These are phyloP conservation scores for Petaurus breviceps DNA, from an alignment of 2,113 vertebrate species.

Conservation along the genomic window DNA sequence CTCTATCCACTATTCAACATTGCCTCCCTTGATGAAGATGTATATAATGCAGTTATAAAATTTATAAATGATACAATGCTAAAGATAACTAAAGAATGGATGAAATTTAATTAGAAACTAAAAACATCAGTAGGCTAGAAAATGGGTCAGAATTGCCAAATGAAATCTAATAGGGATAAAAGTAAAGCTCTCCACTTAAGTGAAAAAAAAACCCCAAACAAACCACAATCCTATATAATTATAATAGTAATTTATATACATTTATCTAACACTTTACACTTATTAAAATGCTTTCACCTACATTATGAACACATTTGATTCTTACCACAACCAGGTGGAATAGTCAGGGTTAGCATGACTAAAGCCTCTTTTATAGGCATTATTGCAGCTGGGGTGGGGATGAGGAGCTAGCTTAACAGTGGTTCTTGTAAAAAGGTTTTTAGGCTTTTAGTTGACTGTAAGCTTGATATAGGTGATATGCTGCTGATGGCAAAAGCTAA, in stretches of 20 bases:
- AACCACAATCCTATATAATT: not conserved
- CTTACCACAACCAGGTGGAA: not conserved
- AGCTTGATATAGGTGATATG: not conserved
- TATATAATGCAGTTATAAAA: not conserved
- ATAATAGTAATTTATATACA: not conserved
- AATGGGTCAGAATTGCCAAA: not conserved
- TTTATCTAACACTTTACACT: not conserved
- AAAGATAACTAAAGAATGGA: not conserved
- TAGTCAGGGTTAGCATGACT: not conserved
- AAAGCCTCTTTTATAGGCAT: not conserved
- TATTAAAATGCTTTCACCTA: not conserved
- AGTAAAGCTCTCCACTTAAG: not conserved
- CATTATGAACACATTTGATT: not conserved
- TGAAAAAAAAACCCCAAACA: not conserved
- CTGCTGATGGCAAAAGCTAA: not conserved
- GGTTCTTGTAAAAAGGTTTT: not conserved
- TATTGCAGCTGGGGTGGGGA: not conserved
- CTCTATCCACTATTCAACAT: not conserved
- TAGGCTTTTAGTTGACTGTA: not conserved
- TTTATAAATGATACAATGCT: not conserved
- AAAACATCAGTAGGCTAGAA: not conserved
- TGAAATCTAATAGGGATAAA: not conserved
- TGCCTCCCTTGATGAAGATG: not conserved
- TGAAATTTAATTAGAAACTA: not conserved
- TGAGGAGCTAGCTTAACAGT: not conserved